Conservation (phyloP, 2,797 vertebrate species). For the Ctenopoma kingsleyae region DNA sequence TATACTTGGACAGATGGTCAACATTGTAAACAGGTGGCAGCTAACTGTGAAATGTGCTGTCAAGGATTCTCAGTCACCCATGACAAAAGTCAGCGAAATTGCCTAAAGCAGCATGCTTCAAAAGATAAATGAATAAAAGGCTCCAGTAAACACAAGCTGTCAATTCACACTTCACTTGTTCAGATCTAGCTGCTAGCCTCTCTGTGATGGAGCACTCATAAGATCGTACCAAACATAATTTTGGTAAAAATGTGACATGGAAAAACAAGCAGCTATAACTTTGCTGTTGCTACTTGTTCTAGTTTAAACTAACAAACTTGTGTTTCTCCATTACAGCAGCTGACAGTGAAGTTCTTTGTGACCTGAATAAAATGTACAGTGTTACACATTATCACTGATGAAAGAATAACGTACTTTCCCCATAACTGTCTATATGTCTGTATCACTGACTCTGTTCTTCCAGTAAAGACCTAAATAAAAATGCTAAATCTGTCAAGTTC, state of each 20-base stretch:
- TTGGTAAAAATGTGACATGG: background rate
- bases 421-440: conserved; percentile 16
- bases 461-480: conserved; percentile 46
- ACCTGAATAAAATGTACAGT: conserved; percentile 44
- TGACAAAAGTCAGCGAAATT: background rate
- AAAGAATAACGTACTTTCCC: conserved; percentile 58
- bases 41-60: background rate
- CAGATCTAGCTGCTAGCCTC: background rate
- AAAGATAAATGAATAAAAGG: conserved; percentile 4
- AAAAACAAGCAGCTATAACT: background rate
- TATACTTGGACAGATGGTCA: background rate
- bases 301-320: conserved; percentile 1
- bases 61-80: background rate
- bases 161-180: conserved; percentile 9
- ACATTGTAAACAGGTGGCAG: background rate
- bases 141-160: background rate
- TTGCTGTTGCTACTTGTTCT: background rate
- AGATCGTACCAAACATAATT: background rate
- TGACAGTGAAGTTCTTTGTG: conserved; percentile 32
- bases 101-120: background rate
- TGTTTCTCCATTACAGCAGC: background rate
- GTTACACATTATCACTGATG: conserved; percentile 15
- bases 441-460: conserved; percentile 23
- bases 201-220: background rate
- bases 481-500: background rate